A percentile compares a stretch with the other conserved stretches of the same genome.
Evolutionary conservation across 2,797 vertebrate genomes (phyloP).

Genomic region (Crocidura indochinensis): DNA sequence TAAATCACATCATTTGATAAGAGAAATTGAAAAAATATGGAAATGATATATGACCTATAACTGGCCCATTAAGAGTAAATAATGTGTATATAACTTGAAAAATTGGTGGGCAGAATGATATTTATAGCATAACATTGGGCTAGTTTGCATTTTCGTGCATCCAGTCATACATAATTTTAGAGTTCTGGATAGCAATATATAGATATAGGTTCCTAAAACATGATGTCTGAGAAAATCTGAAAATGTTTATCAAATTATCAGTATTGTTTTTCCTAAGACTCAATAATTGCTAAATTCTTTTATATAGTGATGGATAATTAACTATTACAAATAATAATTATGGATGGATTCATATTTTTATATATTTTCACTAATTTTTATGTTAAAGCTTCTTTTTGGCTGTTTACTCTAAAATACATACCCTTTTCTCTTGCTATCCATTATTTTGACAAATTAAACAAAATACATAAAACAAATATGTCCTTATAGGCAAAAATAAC

Average conservation of each 20-base stretch:
- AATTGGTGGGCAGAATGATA: neutral
- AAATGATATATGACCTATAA: slow-evolving; percentile 3
- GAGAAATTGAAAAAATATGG: neutral
- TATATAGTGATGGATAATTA: neutral
- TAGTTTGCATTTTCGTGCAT: neutral
- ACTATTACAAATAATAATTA: neutral
- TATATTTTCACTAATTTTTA: slow-evolving; percentile 36
- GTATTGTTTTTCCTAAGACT: neutral
- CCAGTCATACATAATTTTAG: neutral
- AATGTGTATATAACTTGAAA: neutral
- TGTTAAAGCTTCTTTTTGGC: neutral
- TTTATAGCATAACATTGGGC: neutral
- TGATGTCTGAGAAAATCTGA: neutral
- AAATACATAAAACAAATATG: slow-evolving; percentile 24
- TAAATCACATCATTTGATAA: neutral
- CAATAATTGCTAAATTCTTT: neutral
- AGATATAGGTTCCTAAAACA: neutral
- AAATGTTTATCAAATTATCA: slow-evolving; percentile 21
- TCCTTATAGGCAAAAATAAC: slow-evolving; percentile 11
- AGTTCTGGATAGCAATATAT: neutral
- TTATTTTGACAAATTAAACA: slow-evolving; percentile 3
- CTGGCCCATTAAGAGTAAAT: slow-evolving; percentile 29
- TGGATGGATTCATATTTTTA: slow-evolving; percentile 27
- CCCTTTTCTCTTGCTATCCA: neutral
- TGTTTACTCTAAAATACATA: neutral